Conservation (phyloP, 2,797 vertebrate genomes). For the Galago senegalensis region DNA sequence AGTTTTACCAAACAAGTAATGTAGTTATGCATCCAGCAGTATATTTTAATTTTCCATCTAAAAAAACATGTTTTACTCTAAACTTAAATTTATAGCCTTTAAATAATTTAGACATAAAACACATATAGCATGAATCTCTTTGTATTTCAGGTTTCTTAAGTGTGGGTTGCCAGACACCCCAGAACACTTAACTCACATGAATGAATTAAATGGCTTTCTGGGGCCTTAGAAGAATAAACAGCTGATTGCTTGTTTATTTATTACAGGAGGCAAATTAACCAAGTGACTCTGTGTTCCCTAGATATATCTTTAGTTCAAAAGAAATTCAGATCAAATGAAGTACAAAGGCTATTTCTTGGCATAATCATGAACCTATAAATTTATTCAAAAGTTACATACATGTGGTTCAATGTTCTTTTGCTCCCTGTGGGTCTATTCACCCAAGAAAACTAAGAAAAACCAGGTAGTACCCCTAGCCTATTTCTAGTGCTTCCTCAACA, state of each 20-base stretch:
- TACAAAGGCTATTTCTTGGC: neutral
- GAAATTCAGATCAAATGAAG: constrained; percentile 23
- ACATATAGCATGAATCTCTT: neutral
- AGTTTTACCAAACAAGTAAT: constrained; percentile 30
- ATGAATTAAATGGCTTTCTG: neutral
- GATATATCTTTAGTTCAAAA: neutral
- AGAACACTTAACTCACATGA: neutral
- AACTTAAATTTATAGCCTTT: neutral
- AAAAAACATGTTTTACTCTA: constrained; percentile 16
- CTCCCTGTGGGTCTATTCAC: neutral
- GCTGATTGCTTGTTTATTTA: neutral
- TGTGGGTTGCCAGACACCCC: neutral
- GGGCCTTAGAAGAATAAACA: neutral
- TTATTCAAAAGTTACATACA: neutral
- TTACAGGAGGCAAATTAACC: neutral
- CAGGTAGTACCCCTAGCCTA: neutral
- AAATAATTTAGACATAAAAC: constrained; percentile 19
- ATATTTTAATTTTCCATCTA: constrained; percentile 10
- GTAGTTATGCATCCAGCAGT: neutral
- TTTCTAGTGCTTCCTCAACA: neutral
- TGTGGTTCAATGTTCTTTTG: neutral
- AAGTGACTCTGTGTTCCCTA: neutral
- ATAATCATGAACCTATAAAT: neutral
- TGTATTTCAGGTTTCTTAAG: neutral
- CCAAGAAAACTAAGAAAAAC: neutral